phyloP scores from a whole-genome alignment of 2,888 invertebrate species.

The Ophion ventricosus region DNA sequence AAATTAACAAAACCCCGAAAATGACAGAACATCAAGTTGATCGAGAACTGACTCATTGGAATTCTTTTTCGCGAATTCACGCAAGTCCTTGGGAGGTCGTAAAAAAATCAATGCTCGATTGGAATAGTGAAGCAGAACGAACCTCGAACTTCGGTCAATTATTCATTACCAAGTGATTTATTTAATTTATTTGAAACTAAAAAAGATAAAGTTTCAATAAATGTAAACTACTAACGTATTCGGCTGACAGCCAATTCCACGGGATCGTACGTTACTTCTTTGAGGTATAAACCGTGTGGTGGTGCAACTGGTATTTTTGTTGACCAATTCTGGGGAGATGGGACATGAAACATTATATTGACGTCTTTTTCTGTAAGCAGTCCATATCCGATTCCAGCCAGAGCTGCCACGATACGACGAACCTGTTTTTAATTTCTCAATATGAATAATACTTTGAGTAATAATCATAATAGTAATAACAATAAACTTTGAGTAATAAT shows the following conservation, averaged over 20 bases:
- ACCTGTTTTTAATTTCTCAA: constrained; percentile 84
- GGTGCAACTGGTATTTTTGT: constrained; percentile 83
- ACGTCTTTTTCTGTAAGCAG: constrained; percentile 87
- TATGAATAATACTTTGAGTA: neutral
- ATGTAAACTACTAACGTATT: constrained; percentile 4
- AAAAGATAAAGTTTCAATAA: neutral
- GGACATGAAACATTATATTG: constrained; percentile 91
- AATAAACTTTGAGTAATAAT: too few relatives aligned
- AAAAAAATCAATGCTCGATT: too few relatives aligned
- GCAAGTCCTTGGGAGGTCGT: too few relatives aligned
- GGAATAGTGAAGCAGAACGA: neutral
- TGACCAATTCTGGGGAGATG: constrained; percentile 89
- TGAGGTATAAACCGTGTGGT: constrained; percentile 89
- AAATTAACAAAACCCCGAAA: neutral
- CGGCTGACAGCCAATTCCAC: constrained; percentile 83
- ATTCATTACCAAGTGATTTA: neutral
- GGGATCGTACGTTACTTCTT: constrained; percentile 88
- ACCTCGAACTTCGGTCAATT: neutral
- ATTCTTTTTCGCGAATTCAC: too few relatives aligned
- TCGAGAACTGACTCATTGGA: neutral
- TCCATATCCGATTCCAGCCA: constrained; percentile 87
- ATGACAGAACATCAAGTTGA: neutral
- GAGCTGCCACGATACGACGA: constrained; percentile 89
- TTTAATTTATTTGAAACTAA: neutral
- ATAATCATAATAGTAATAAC: too few relatives aligned